A percentile compares a stretch with the other conserved stretches of the same genome.
phyloP scores from a whole-genome alignment of 2,797 vertebrate species.

The Sardinella longiceps region DNA sequence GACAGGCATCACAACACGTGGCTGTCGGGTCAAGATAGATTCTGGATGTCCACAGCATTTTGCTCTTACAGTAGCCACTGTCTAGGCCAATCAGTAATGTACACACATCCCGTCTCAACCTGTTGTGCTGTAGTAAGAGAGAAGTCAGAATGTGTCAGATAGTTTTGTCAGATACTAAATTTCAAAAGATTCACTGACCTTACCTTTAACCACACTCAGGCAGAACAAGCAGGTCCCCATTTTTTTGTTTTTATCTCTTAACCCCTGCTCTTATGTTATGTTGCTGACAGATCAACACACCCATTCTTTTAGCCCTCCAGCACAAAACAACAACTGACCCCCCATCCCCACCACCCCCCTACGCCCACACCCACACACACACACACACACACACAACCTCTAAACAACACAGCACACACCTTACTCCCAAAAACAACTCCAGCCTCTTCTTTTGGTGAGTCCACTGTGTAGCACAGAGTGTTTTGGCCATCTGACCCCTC shows the following conservation, averaged over 20 bases:
- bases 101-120: neutral
- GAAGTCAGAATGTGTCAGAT: neutral
- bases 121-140: neutral
- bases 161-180: neutral
- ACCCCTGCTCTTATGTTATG: neutral
- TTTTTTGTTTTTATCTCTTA: neutral
- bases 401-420: neutral
- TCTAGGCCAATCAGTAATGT: neutral
- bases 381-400: neutral
- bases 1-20: neutral
- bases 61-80: neutral
- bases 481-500: slow-evolving; percentile 71
- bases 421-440: neutral
- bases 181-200: neutral
- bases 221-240: neutral
- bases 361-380: neutral
- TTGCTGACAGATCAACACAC: neutral
- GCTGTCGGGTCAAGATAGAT: neutral
- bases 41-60: neutral
- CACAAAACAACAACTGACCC: slow-evolving; percentile 1
- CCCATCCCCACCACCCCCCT: neutral
- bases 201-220: slow-evolving; percentile 4
- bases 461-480: slow-evolving; percentile 50
- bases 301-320: neutral
- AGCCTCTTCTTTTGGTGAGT: neutral